Conservation (phyloP, 2,113 vertebrate genomes). For the Sapayoa aenigma region DNA sequence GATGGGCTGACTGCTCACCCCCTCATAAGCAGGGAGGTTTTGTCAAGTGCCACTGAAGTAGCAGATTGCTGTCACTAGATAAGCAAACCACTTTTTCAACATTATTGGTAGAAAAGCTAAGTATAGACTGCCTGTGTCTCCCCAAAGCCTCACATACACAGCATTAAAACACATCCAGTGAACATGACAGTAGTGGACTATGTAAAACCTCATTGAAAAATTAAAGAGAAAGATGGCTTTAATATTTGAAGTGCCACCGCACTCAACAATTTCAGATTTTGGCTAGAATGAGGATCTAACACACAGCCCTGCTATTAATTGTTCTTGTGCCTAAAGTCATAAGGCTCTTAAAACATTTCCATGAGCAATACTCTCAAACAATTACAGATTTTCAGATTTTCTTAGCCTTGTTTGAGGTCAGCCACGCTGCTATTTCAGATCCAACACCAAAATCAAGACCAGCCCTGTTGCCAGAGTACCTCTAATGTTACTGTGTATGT, state of each 20-base stretch:
- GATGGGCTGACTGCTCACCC: neutral
- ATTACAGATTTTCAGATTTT: neutral
- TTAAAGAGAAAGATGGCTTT: neutral
- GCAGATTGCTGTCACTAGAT: neutral
- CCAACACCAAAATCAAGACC: rapidly evolving
- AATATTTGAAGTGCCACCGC: neutral
- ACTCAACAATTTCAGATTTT: neutral
- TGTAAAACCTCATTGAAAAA: neutral
- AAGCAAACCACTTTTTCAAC: neutral
- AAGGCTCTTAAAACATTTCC: neutral
- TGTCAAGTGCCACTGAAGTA: neutral
- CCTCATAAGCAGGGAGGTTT: neutral
- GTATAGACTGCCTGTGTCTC: neutral
- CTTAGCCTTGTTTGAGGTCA: neutral
- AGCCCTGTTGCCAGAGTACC: neutral
- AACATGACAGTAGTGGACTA: neutral
- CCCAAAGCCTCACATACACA: neutral
- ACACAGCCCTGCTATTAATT: neutral
- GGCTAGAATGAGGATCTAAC: neutral
- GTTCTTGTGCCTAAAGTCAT: neutral
- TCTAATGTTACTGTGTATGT: neutral
- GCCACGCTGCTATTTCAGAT: neutral
- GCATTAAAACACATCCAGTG: neutral
- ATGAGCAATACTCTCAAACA: neutral
- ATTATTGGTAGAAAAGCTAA: neutral